Conservation (phyloP, 2,888 invertebrate species). For the Polymixis lichenea region DNA sequence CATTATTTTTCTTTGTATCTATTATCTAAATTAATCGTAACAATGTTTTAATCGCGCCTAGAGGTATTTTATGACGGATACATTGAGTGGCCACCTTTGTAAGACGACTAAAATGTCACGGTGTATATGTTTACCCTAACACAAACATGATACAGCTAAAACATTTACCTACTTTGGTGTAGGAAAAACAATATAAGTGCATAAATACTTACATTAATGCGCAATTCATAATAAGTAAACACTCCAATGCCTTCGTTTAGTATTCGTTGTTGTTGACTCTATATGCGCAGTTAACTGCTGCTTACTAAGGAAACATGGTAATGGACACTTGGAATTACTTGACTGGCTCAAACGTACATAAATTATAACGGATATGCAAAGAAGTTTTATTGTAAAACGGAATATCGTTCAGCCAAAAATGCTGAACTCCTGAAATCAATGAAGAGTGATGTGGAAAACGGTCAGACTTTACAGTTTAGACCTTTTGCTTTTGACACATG, state of each 20-base stretch:
- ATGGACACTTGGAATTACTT: conserved; percentile 36
- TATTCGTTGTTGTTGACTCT: conserved; percentile 43
- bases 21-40: too few species aligned
- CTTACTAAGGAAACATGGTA: conserved; percentile 49
- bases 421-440: background rate
- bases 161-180: conserved; percentile 30
- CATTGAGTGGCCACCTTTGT: too few species aligned
- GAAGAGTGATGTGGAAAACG: background rate
- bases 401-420: background rate
- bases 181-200: conserved; percentile 23
- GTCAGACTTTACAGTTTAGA: background rate
- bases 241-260: conserved; percentile 42
- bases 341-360: conserved; percentile 15
- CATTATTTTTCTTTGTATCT: too few species aligned
- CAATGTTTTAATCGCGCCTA: too few species aligned
- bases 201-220: conserved; percentile 40
- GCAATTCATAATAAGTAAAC: conserved; percentile 54
- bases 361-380: conserved; percentile 24
- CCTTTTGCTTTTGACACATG: background rate
- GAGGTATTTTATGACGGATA: too few species aligned
- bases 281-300: conserved; percentile 44
- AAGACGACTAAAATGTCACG: too few species aligned
- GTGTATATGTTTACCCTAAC: conserved; percentile 3
- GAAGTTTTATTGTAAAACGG: conserved; percentile 18
- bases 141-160: conserved; percentile 14